Percentiles rank a stretch among this genome's conserved stretches.
phyloP scores from a whole-genome alignment of 2,888 invertebrate species.

The Himalopsyche kuldschensis region DNA sequence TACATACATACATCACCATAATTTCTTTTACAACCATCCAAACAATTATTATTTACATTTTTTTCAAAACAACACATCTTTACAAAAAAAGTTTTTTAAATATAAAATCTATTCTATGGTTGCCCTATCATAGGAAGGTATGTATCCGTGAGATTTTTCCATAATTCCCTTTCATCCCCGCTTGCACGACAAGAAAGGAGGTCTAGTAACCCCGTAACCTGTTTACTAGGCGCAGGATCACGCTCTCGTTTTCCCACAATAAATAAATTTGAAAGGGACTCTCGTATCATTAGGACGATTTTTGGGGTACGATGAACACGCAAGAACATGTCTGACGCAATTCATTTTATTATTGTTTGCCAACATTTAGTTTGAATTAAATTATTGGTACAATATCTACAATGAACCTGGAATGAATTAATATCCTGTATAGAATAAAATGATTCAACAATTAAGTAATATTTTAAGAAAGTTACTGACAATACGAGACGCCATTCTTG shows the following conservation, averaged over 20 bases:
- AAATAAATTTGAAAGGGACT: background rate
- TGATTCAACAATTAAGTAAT: too few species aligned
- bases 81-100: too few species aligned
- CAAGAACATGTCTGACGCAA: background rate
- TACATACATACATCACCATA: too few species aligned
- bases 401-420: background rate
- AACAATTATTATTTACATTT: too few species aligned
- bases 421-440: background rate
- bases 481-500: too few species aligned
- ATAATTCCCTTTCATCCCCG: background rate
- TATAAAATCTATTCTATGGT: background rate
- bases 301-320: background rate
- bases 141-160: background rate
- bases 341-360: too few species aligned
- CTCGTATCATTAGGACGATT: background rate
- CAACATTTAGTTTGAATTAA: background rate
- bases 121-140: background rate
- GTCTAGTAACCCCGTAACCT: background rate
- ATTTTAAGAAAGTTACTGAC: too few species aligned
- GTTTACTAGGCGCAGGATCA: background rate
- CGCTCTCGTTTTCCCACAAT: background rate
- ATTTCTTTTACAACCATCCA: too few species aligned
- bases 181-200: background rate
- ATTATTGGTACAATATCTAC: background rate
- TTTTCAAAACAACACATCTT: too few species aligned